A percentile compares a stretch with the other conserved stretches of the same genome.
Evolutionary conservation across 2,888 invertebrate species (phyloP).

Genomic region (Sepioteuthis lessoniana): DNA sequence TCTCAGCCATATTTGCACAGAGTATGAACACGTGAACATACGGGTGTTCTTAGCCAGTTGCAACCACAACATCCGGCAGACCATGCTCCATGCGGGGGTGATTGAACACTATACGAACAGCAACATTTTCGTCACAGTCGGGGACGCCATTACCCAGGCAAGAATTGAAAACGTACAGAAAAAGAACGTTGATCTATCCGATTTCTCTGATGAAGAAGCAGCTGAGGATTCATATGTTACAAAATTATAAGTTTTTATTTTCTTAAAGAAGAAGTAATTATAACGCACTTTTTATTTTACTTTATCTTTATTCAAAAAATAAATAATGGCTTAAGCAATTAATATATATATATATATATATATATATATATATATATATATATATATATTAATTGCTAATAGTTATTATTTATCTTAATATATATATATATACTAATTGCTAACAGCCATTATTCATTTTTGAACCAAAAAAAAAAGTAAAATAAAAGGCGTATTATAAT

Average conservation of each 20-base stretch:
- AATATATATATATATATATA: too few relatives aligned
- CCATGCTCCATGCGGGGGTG: slow-evolving; percentile 64
- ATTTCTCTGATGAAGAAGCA: slow-evolving; percentile 68
- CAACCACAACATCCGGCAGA: slow-evolving; percentile 60
- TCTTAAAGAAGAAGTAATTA: too few relatives aligned
- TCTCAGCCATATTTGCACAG: slow-evolving; percentile 64
- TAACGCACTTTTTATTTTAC: too few relatives aligned
- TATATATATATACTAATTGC: too few relatives aligned
- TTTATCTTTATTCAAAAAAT: too few relatives aligned
- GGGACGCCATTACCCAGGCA: slow-evolving; percentile 65
- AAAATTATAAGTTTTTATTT: slow-evolving; percentile 53
- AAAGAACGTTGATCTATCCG: slow-evolving; percentile 56
- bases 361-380: too few relatives aligned
- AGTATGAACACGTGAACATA: slow-evolving; percentile 68
- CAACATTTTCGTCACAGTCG: slow-evolving; percentile 63
- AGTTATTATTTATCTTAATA: too few relatives aligned
- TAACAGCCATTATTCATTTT: too few relatives aligned
- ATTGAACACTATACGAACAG: slow-evolving; percentile 65
- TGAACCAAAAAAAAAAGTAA: too few relatives aligned
- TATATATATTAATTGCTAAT: too few relatives aligned
- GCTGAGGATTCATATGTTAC: slow-evolving; percentile 67
- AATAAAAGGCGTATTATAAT: too few relatives aligned
- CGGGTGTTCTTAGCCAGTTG: slow-evolving; percentile 65
- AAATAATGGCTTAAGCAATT: too few relatives aligned
- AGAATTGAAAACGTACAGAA: slow-evolving; percentile 51